Conservation (phyloP, 2,113 vertebrate genomes). For the Gymnogyps californianus region DNA sequence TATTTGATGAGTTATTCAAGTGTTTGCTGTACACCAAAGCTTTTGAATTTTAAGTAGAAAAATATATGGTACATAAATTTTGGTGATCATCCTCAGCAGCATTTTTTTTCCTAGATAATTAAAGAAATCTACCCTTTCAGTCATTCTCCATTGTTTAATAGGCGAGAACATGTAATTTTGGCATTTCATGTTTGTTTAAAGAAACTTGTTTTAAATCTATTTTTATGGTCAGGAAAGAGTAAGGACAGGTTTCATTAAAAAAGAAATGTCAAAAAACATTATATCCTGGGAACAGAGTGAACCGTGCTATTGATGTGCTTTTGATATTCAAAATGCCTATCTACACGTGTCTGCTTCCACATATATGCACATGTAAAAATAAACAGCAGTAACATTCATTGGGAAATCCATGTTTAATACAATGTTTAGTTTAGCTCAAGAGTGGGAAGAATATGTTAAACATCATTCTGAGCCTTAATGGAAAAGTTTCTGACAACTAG, state of each 20-base stretch:
- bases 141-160: neutral
- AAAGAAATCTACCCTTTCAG: neutral
- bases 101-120: neutral
- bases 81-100: conserved; percentile 24
- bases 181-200: neutral
- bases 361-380: neutral
- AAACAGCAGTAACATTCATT: neutral
- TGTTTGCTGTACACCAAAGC: conserved; percentile 30
- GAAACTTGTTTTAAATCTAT: neutral
- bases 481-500: conserved; percentile 68
- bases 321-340: neutral
- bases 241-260: neutral
- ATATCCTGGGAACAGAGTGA: neutral
- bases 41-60: conserved; percentile 46
- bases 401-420: conserved; percentile 26
- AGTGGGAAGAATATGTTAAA: conserved; percentile 51
- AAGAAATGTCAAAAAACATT: neutral
- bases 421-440: conserved; percentile 43
- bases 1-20: conserved; percentile 4
- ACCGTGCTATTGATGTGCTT: neutral
- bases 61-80: conserved; percentile 23
- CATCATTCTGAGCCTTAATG: conserved; percentile 56
- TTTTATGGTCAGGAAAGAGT: neutral
- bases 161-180: conserved; percentile 28
- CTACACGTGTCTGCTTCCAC: neutral